Conservation (phyloP, 2,113 vertebrate species). For the Rhinichthys klamathensis region DNA sequence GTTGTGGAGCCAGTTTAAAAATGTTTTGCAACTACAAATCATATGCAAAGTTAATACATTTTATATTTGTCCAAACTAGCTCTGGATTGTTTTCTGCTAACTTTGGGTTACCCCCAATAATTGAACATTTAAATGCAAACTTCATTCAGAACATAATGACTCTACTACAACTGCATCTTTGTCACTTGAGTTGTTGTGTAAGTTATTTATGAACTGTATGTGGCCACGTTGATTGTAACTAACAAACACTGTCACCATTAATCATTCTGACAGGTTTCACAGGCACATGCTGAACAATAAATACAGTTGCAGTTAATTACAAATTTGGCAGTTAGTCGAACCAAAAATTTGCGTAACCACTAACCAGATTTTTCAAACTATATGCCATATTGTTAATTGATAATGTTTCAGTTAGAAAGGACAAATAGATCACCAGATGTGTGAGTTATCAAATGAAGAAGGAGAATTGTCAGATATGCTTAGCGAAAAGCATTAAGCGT, state of each 20-base stretch:
- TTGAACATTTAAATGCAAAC: not conserved
- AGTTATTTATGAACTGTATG: slow-evolving; percentile 15
- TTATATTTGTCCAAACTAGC: not conserved
- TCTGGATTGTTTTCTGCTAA: not conserved
- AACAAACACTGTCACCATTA: not conserved
- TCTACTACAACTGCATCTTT: not conserved
- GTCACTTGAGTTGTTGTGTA: not conserved
- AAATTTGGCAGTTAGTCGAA: slow-evolving; percentile 2
- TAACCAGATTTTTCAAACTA: not conserved
- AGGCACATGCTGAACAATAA: slow-evolving; percentile 7
- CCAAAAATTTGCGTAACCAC: not conserved
- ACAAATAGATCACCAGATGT: slow-evolving; percentile 10
- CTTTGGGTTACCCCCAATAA: not conserved
- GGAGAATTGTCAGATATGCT: not conserved
- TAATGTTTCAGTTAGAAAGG: not conserved
- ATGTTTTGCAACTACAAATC: not conserved
- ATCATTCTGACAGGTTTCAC: not conserved
- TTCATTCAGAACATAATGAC: not conserved
- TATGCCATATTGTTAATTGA: not conserved
- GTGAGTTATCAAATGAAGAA: not conserved
- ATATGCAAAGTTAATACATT: not conserved
- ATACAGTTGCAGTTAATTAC: not conserved
- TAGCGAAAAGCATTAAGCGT: too few species aligned
- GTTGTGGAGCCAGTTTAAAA: not conserved
- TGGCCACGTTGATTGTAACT: not conserved